Percentiles rank a stretch among this genome's conserved stretches.
phyloP scores from a whole-genome alignment of 2,888 invertebrate species.

The Galerucella calmariensis region DNA sequence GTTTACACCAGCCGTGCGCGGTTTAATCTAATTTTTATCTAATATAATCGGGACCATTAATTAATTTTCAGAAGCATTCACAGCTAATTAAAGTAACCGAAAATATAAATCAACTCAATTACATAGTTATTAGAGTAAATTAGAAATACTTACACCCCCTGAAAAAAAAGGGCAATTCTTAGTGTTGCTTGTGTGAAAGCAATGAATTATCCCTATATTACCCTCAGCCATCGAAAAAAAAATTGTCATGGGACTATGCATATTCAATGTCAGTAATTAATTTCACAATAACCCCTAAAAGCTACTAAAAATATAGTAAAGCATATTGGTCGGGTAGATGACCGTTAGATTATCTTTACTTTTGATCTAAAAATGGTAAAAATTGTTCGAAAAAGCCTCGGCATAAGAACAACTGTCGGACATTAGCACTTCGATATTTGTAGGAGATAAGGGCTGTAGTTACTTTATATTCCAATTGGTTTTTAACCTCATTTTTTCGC shows the following conservation, averaged over 20 bases:
- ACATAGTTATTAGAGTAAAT: background rate
- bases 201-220: slow-evolving; percentile 37
- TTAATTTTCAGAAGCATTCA: background rate
- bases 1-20: no score
- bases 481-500: slow-evolving; percentile 53
- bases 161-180: background rate
- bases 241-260: slow-evolving; percentile 46
- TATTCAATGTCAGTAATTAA: slow-evolving; percentile 52
- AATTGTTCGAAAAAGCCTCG: slow-evolving; percentile 50
- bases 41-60: background rate
- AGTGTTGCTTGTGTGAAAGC: slow-evolving; percentile 16
- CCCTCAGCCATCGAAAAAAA: slow-evolving; percentile 42
- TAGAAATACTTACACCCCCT: background rate
- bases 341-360: slow-evolving; percentile 59
- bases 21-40: no score
- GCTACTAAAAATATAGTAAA: slow-evolving; percentile 34
- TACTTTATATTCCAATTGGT: slow-evolving; percentile 56
- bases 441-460: slow-evolving; percentile 48
- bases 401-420: slow-evolving; percentile 55
- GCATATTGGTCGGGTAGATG: slow-evolving; percentile 44
- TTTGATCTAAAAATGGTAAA: slow-evolving; percentile 59
- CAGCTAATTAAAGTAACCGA: background rate
- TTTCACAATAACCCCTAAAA: slow-evolving; percentile 51
- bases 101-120: slow-evolving; percentile 8
- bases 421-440: slow-evolving; percentile 57